Evolutionary conservation across 2,888 invertebrate species (phyloP), one percentile per base, ranked within the genome.

Genomic region (Volucella inanis): DNA sequence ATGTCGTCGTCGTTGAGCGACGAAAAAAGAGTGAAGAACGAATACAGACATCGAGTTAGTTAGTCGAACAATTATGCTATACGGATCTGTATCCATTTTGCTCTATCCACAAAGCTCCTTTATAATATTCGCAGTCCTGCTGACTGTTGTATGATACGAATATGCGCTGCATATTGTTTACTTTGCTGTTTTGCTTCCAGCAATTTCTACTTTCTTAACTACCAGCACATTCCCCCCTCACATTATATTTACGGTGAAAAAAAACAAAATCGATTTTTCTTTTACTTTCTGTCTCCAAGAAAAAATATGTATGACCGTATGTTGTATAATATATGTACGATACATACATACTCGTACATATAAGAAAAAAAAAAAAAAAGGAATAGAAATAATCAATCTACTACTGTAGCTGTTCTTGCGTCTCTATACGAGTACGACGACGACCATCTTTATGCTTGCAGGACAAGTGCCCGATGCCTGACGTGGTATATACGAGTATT

Each of bases 221-320:
- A n/a, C 52, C 55, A 10, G 15, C 52, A 15, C 18, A 50, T 4
- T 22, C 1, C 31, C 11, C 14, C 50, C 8, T n/a, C 47, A 70
- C 41, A 49, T 57, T 64, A 31, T 31, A 31, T 31, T 31, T 31
- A 57, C 50, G 39, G 50, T 55, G 31, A 64, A 78, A 45, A 78
- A 45, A 68, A 72, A 74, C 14, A 70, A 68, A 74, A 83, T 83
- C 74, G 74, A 83, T 83, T 79, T 74, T 78, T 65, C 15, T 41
- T 18, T 31, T 67, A 55, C 55, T 62, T 67, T 72, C 62, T 77
- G 65, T 57, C 47, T 62, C 45, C 50, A 15, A 47, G 45, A 12
- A 64, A 71, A 77, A 54, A 62, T 72, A 49, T 31, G 55, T 65
- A 78, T 31, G 31, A 31, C 4, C 31, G 31, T 31, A 31, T 31